A percentile compares a stretch with the other conserved stretches of the same genome.
Evolutionary conservation across 1,140 invertebrate species (phyloP).

Genomic region (Brachionus angularis): DNA sequence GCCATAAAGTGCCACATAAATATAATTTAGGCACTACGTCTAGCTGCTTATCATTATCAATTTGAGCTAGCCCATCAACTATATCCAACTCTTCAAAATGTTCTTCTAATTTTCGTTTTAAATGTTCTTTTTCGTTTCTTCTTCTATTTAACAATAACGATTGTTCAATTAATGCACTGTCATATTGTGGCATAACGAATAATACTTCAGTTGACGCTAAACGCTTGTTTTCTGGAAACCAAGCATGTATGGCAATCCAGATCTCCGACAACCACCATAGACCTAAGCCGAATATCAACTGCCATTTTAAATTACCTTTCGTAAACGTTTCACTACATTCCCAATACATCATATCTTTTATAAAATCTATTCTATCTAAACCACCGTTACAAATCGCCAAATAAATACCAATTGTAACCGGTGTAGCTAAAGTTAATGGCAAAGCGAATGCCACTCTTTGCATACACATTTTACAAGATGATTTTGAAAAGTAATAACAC

Average conservation of each 20-base stretch:
- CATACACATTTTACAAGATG: conserved; percentile 53
- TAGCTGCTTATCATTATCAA: conserved; percentile 44
- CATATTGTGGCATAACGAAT: conserved; percentile 91
- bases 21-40: conserved; percentile 51
- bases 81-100: conserved; percentile 45
- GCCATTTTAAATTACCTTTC: conserved; percentile 44
- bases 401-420: conserved; percentile 51
- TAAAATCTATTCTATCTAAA: conserved; percentile 33
- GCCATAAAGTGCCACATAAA: conserved; percentile 57
- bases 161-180: conserved; percentile 85
- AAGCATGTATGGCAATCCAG: conserved; percentile 92
- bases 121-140: conserved; percentile 73
- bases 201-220: conserved; percentile 91
- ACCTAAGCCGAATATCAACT: conserved; percentile 59
- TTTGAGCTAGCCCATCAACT: conserved; percentile 41
- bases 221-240: conserved; percentile 95
- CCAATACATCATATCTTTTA: conserved; percentile 43
- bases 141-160: conserved; percentile 86
- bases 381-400: conserved; percentile 30
- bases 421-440: conserved; percentile 50
- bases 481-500: conserved; percentile 53
- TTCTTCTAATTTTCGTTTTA: conserved; percentile 34
- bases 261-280: conserved; percentile 86
- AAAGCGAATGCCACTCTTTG: conserved; percentile 52
- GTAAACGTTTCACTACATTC: conserved; percentile 46